phyloP scores from a whole-genome alignment of 2,113 vertebrate species.

The Elephas maximus region DNA sequence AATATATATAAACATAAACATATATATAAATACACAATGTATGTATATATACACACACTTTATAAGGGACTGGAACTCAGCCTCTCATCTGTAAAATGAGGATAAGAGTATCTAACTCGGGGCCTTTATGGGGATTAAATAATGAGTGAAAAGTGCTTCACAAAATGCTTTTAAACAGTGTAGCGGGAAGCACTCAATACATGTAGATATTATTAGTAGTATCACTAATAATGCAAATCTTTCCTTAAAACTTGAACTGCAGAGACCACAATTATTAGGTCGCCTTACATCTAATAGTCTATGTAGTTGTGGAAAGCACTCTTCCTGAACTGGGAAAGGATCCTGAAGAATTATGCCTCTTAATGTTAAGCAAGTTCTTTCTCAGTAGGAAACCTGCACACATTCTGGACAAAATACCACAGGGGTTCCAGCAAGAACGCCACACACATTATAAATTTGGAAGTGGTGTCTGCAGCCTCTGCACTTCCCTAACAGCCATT shows the following conservation, averaged over 20 bases:
- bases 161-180: neutral
- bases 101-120: neutral
- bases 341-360: neutral
- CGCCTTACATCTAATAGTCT: neutral
- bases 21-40: neutral
- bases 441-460: neutral
- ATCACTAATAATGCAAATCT: neutral
- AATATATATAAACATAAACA: neutral
- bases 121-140: neutral
- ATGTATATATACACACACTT: neutral
- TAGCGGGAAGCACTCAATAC: neutral
- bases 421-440: neutral
- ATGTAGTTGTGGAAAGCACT: neutral
- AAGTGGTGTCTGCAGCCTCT: neutral
- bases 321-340: neutral
- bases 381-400: neutral
- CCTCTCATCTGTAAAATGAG: neutral
- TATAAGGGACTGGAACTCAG: neutral
- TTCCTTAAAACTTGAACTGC: neutral
- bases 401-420: neutral
- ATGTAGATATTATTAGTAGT: neutral
- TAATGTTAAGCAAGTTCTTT: neutral
- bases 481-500: neutral
- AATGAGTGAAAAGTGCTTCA: neutral
- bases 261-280: neutral